These are phyloP conservation scores for Tichodroma muraria DNA, from an alignment of 2,113 vertebrate species.

Conservation along the genomic window DNA sequence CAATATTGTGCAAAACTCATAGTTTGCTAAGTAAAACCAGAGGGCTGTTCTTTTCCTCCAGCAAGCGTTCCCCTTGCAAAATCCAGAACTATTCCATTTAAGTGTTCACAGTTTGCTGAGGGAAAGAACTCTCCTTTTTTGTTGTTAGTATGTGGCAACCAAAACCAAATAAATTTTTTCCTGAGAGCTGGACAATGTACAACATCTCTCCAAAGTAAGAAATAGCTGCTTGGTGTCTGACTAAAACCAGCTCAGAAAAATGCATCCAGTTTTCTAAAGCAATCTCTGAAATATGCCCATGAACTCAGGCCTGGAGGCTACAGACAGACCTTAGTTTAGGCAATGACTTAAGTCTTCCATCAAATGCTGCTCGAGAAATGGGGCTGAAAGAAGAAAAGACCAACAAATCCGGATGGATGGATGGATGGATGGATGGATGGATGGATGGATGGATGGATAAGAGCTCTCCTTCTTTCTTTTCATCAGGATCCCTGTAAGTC, in stretches of 20 bases:
- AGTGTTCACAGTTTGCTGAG: neutral
- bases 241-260: conserved; percentile 3
- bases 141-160: neutral
- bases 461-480: neutral
- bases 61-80: neutral
- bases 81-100: neutral
- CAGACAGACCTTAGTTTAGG: neutral
- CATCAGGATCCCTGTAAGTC: neutral
- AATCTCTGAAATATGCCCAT: neutral
- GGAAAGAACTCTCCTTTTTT: neutral
- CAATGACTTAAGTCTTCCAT: neutral
- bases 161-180: neutral
- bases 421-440: neutral
- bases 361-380: neutral
- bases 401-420: neutral
- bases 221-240: neutral
- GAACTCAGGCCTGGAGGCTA: neutral
- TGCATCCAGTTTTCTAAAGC: neutral
- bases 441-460: neutral
- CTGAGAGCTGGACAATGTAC: neutral
- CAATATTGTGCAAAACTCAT: neutral
- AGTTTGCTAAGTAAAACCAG: conserved; percentile 15
- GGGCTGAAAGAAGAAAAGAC: neutral
- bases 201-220: neutral
- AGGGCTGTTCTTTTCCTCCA: neutral